Percentiles rank a stretch among this genome's conserved stretches.
phyloP scores from a whole-genome alignment of 2,113 vertebrate genomes.

The Ceyx cyanopectus region DNA sequence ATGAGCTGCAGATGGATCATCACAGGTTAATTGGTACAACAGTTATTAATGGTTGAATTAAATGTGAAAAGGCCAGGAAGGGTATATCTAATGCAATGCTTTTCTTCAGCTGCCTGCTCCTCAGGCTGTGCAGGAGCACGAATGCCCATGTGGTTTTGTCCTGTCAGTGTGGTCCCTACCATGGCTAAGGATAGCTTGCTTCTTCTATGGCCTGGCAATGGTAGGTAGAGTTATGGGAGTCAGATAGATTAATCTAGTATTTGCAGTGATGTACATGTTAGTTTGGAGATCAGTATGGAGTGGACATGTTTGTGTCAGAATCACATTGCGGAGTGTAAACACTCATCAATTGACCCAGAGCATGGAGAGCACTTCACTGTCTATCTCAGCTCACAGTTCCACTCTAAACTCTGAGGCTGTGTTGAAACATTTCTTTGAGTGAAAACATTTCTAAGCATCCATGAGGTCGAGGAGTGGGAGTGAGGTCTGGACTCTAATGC shows the following conservation, averaged over 20 bases:
- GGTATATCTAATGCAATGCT: neutral
- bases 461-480: neutral
- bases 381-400: neutral
- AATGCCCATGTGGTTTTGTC: neutral
- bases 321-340: neutral
- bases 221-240: neutral
- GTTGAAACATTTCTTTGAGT: neutral
- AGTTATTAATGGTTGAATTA: neutral
- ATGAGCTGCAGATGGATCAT: neutral
- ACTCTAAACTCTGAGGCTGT: neutral
- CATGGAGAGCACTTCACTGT: neutral
- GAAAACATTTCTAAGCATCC: neutral
- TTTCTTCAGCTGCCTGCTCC: neutral
- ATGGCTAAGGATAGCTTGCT: neutral
- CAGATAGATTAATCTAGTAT: neutral
- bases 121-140: neutral
- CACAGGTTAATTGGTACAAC: neutral
- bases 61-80: neutral
- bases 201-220: neutral
- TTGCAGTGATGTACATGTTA: accelerated
- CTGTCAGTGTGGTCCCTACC: neutral
- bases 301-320: neutral
- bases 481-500: neutral
- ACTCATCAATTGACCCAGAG: neutral
- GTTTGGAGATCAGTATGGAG: neutral